A percentile compares a stretch with the other conserved stretches of the same genome.
Evolutionary conservation across 1,140 invertebrate genomes (phyloP).

Genomic region (Prorops nasuta): DNA sequence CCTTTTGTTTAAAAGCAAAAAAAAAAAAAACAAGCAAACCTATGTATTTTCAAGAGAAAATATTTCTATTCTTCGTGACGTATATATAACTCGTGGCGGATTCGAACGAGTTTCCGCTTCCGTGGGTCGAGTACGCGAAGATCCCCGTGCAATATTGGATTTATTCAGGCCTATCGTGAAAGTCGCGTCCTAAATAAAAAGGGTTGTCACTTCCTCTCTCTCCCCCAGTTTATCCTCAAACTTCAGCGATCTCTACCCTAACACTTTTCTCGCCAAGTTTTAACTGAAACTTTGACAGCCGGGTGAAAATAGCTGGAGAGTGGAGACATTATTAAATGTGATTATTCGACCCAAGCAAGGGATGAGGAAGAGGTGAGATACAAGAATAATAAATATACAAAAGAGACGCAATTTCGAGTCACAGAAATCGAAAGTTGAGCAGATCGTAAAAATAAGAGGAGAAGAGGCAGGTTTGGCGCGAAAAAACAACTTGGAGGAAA

Average conservation of each 20-base stretch:
- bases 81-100: too few relatives aligned
- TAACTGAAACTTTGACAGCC: constrained; percentile 41
- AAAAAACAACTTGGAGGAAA: constrained; percentile 9
- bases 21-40: too few relatives aligned
- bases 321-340: constrained; percentile 56
- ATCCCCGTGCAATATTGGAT: constrained; percentile 48
- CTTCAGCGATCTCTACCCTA: constrained; percentile 11
- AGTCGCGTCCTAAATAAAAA: constrained; percentile 56
- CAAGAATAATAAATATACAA: too few relatives aligned
- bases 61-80: too few relatives aligned
- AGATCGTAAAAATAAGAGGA: background rate
- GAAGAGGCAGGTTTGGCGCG: background rate
- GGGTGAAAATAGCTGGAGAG: constrained; percentile 49
- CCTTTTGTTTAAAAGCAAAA: too few relatives aligned
- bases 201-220: constrained; percentile 45
- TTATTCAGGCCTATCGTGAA: constrained; percentile 45
- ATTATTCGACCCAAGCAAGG: constrained; percentile 37
- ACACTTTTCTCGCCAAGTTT: constrained; percentile 37
- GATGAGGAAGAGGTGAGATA: background rate
- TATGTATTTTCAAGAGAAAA: too few relatives aligned
- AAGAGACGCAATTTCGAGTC: too few relatives aligned
- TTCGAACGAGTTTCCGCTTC: constrained; percentile 14
- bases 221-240: constrained; percentile 14
- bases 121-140: constrained; percentile 2
- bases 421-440: constrained; percentile 1